phyloP scores from a whole-genome alignment of 2,888 invertebrate species.

The Willowsia nigromaculata region DNA sequence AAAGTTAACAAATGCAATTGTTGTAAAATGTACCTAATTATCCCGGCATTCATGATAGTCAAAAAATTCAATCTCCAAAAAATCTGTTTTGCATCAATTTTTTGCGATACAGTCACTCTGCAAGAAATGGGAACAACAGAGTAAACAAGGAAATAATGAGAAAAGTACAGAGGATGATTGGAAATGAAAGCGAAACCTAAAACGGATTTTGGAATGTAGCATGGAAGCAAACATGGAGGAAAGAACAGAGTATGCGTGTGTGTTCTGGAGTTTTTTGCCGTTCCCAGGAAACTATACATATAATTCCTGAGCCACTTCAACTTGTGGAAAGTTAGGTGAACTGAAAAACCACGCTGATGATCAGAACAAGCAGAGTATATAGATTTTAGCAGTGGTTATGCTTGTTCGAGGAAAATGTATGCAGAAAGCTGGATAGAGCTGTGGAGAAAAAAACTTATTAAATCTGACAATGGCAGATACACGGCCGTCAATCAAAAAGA shows the following conservation, averaged over 20 bases:
- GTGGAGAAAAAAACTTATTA: constrained; percentile 76
- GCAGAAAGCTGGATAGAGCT: background rate
- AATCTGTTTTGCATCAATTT: no score
- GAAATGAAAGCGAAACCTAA: background rate
- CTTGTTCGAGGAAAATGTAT: no score
- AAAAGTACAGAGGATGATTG: background rate
- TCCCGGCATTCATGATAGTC: no score
- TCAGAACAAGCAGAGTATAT: background rate
- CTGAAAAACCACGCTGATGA: background rate
- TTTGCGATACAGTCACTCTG: no score
- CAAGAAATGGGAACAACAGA: background rate
- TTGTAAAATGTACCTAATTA: no score
- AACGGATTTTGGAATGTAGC: background rate
- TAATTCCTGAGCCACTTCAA: background rate
- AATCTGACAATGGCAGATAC: constrained; percentile 78
- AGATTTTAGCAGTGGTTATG: background rate
- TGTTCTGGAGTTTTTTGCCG: background rate
- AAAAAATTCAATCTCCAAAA: no score
- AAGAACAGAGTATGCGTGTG: background rate
- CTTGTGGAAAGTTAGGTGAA: background rate
- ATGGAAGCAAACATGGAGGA: background rate
- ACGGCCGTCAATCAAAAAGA: constrained; percentile 75
- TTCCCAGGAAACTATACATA: background rate
- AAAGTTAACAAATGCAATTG: no score
- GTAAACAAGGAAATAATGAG: background rate